Evolutionary conservation across 2,797 vertebrate genomes (phyloP).

Genomic region (Columba guinea): DNA sequence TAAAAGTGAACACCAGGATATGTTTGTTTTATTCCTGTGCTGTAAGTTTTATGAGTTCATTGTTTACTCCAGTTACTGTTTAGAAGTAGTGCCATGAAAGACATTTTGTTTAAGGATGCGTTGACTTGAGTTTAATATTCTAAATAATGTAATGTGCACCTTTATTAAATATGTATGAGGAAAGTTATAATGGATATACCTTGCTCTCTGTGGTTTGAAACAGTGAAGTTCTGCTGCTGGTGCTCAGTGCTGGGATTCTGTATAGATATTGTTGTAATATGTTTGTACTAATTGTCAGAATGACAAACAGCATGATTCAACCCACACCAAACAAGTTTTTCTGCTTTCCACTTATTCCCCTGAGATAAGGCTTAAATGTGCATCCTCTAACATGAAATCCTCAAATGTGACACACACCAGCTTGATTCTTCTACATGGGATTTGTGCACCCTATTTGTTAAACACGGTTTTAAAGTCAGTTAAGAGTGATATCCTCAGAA

Average conservation of each 20-base stretch:
- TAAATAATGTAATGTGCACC: background rate
- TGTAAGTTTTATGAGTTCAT: background rate
- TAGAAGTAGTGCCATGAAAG: background rate
- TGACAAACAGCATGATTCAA: background rate
- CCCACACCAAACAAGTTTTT: background rate
- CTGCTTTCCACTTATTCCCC: background rate
- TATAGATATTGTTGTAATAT: background rate
- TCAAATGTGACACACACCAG: background rate
- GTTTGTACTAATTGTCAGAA: background rate
- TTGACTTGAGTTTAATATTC: background rate
- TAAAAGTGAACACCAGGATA: background rate
- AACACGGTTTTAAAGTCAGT: background rate
- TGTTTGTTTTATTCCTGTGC: background rate
- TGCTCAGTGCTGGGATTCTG: background rate
- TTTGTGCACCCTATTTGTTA: background rate
- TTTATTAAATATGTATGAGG: background rate
- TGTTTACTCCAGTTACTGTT: background rate
- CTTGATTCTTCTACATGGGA: background rate
- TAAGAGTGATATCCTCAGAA: background rate
- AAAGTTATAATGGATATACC: background rate
- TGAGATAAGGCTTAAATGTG: background rate
- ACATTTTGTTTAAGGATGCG: background rate
- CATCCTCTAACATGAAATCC: background rate
- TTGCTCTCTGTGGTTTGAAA: background rate
- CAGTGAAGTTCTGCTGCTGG: background rate